Base-by-base conservation (phyloP, 1,140 invertebrate species). In the Sinella curviseta region DNA sequence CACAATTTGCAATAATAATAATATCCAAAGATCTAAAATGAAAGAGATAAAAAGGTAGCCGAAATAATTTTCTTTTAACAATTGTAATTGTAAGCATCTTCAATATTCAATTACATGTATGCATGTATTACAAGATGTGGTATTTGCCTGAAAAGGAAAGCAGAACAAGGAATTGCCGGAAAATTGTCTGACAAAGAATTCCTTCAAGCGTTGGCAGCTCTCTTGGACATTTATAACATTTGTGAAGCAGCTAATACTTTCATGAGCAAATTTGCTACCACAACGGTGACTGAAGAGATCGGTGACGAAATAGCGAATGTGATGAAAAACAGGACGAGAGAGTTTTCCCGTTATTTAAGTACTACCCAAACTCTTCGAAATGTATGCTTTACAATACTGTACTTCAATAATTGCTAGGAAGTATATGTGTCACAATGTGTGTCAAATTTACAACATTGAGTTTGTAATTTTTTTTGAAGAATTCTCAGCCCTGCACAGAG, bases 1-100 rank as follows among this genome's bases (percentile, higher is more conserved):
- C 0, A 83, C 82, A 0, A 78, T 83, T 20, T 83, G 82, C 70
- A 83, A 83, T 57, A 82, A 78, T 76, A 83, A 83, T 57, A 83
- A 83, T 75, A 78, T 83, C 8, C 12, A 20, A 20, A 74, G 31
- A 30, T 67, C 60, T 24, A 67, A 67, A 26, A 24, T 30, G 28
- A 12, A 48, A 48, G 39, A 48, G 20, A 48, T 12, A 20, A 48
- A 12, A 48, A 48, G 39, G 20, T 48, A 48, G 39, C n/a, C n/a
- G n/a, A n/a, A n/a, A n/a, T n/a, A n/a, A n/a, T n/a, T n/a, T n/a
- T n/a, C n/a, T n/a, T n/a, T n/a, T n/a, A n/a, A n/a, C n/a, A n/a
- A n/a, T n/a, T n/a, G n/a, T n/a, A n/a, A n/a, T n/a, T n/a, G n/a
- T n/a, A 48, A 48, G 39, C 39, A 20, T 48, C 8, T 48, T 48